phyloP scores from a whole-genome alignment of 2,797 vertebrate genomes.

The Phoebastria nigripes region DNA sequence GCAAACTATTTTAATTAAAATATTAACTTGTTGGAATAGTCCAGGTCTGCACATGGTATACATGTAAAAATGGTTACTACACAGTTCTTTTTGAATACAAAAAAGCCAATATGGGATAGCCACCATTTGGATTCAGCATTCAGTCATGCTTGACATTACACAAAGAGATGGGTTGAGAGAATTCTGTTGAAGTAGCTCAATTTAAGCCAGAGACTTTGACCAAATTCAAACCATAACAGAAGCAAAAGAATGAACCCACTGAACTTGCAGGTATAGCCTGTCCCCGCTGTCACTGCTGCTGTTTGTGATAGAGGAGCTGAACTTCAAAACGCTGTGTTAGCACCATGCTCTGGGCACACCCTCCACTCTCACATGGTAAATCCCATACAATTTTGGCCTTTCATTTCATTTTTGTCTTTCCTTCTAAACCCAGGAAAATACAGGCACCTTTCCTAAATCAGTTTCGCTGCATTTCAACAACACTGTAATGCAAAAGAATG shows the following conservation, averaged over 20 bases:
- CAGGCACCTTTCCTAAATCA: conserved; percentile 1
- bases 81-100: conserved; percentile 68
- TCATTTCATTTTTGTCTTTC: neutral
- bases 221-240: conserved; percentile 45
- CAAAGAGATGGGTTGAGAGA: conserved; percentile 51
- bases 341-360: conserved; percentile 28
- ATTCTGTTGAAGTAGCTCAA: conserved; percentile 59
- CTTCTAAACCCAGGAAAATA: conserved; percentile 16
- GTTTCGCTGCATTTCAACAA: conserved; percentile 5
- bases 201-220: conserved; percentile 55
- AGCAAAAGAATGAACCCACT: conserved; percentile 42
- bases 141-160: conserved; percentile 60
- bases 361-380: neutral
- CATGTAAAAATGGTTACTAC: conserved; percentile 66
- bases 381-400: neutral
- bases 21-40: conserved; percentile 72
- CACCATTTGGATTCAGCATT: conserved; percentile 62
- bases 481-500: conserved; percentile 41
- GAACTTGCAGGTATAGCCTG: conserved; percentile 36
- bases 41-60: conserved; percentile 68
- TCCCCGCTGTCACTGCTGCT: neutral
- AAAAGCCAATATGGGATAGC: conserved; percentile 67
- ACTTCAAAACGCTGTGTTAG: neutral
- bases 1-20: conserved; percentile 78
- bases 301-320: conserved; percentile 24